Percentiles rank a stretch among this genome's conserved stretches.
These are phyloP conservation scores for Heterodera schachtii DNA, from an alignment of 1,140 invertebrate genomes.

Conservation along the genomic window DNA sequence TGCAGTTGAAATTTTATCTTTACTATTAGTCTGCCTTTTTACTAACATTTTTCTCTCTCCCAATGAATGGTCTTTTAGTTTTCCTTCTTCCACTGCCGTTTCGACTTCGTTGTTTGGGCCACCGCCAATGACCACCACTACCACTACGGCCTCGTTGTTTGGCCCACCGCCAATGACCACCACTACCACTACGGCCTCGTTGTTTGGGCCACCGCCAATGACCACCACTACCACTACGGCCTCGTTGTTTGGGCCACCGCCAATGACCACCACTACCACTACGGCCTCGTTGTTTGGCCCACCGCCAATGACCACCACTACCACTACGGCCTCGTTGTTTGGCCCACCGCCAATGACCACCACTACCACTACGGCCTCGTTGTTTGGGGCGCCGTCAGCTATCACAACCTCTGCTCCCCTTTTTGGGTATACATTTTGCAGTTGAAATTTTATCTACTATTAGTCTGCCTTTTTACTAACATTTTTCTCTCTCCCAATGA, in stretches of 20 bases:
- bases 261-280: not conserved
- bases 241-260: not conserved
- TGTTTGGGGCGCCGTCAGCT: not conserved
- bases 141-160: not conserved
- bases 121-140: not conserved
- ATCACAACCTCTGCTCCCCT: not conserved
- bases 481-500: not conserved
- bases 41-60: not conserved
- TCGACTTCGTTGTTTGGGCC: constrained; percentile 14
- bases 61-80: not conserved
- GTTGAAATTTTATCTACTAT: not conserved
- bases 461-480: not conserved
- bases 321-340: too few relatives aligned
- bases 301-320: too few relatives aligned
- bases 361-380: not conserved
- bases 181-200: not conserved
- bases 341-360: constrained; percentile 6
- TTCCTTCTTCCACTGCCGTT: not conserved
- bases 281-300: not conserved
- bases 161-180: not conserved
- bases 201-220: not conserved
- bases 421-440: not conserved
- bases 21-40: not conserved
- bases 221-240: constrained; percentile 1
- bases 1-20: not conserved